Evolutionary conservation across 2,113 vertebrate species (phyloP), one percentile per base, ranked within the genome.

Genomic region (Nycticebus coucang): DNA sequence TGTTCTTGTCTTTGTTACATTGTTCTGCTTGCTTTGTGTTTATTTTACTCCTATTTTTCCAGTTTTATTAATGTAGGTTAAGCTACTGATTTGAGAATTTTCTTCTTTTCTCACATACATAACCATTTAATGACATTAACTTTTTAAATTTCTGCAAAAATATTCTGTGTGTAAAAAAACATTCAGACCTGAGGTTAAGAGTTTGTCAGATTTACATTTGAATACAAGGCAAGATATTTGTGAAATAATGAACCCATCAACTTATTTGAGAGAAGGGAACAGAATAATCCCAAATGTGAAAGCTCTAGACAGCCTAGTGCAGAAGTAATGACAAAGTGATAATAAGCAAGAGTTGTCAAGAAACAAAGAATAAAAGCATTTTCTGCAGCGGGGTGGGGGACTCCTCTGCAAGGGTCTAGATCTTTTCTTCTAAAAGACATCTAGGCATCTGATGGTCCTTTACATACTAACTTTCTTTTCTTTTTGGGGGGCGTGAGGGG

Each of bases 11-110:
- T 81, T 79, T 71, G 62, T 55, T 91, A 62, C n/a, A 64, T 85
- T 22, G 14, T 95, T 86, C 55, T 80, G 75, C 74, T 69, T 95
- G 45, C n/a, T 80, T 88, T 95, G 64, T 21, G n/a, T 45, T 77
- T 77, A 77, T 77, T 95, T 95, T 91, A 64, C 28, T 90, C 13
- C 4, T 83, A 50, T 53, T 88, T 83, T 68, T 77, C 74, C 57
- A 81, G 35, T 50, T 72, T 62, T 81, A 82, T 77, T 30, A 50
- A 80, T 19, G 17, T n/a, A 10, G 9, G 30, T 72, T 75, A 59
- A 21, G 17, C n/a, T 91, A 95, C 24, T 91, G 33, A 72, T 79
- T 87, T 74, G 57, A 91, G 11, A 72, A 22, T 12, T 72, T 59
- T 77, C 57, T 78, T 82, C 77, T 92, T 80, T 90, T 62, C 68